These are phyloP conservation scores for Acanthopagrus latus DNA, from an alignment of 2,797 vertebrate genomes.

Conservation along the genomic window DNA sequence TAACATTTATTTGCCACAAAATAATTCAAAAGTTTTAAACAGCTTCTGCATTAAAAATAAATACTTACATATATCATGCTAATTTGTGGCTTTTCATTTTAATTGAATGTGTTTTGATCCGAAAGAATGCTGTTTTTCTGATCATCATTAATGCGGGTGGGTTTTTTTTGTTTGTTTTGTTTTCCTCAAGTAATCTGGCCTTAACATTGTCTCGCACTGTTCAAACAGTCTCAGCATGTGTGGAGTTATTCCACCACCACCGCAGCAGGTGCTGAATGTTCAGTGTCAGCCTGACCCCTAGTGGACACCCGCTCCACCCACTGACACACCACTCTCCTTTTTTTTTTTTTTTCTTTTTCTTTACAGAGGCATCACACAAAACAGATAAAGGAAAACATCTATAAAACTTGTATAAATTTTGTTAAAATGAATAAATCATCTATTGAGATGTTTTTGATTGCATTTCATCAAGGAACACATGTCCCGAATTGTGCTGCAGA, in stretches of 20 bases:
- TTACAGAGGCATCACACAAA: slow-evolving; percentile 21
- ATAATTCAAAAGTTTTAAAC: neutral
- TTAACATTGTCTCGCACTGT: slow-evolving; percentile 17
- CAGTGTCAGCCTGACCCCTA: slow-evolving; percentile 85
- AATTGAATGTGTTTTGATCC: neutral
- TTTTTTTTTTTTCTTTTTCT: neutral
- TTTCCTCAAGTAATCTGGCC: neutral
- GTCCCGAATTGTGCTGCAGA: slow-evolving; percentile 69
- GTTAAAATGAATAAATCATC: slow-evolving; percentile 77
- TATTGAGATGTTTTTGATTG: slow-evolving; percentile 69
- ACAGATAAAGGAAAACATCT: slow-evolving; percentile 57
- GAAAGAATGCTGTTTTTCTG: neutral
- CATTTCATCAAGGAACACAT: slow-evolving; percentile 68
- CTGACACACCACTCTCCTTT: neutral
- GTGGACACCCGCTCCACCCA: slow-evolving; percentile 64
- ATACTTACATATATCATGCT: neutral
- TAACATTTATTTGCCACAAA: neutral
- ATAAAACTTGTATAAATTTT: slow-evolving; percentile 71
- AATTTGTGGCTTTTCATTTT: neutral
- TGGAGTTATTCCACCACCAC: neutral
- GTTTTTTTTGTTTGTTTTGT: too few relatives aligned
- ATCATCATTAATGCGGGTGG: neutral
- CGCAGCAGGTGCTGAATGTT: slow-evolving; percentile 44
- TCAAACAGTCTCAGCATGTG: slow-evolving; percentile 1
- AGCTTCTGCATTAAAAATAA: neutral